Evolutionary conservation across 2,888 invertebrate species (phyloP).

Genomic region (Phortica magna): DNA sequence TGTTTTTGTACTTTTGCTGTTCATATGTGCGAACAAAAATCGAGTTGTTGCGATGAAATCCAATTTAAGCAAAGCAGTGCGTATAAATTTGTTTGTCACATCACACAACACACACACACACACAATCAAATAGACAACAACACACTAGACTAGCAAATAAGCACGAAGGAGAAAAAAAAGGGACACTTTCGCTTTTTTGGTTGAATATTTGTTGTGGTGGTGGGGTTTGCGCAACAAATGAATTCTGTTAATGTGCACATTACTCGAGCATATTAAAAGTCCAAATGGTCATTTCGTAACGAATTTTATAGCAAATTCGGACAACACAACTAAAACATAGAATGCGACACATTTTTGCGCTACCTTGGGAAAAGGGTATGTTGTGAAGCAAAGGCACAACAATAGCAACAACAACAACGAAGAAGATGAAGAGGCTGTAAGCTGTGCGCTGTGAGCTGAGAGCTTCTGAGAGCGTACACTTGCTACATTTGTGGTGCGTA

Average conservation of each 20-base stretch:
- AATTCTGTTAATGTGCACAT: slow-evolving; percentile 75
- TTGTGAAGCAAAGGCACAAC: neutral
- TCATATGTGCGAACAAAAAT: slow-evolving; percentile 24
- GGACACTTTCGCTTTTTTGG: neutral
- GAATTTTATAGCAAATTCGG: slow-evolving; percentile 68
- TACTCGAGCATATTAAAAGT: slow-evolving; percentile 74
- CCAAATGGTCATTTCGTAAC: slow-evolving; percentile 70
- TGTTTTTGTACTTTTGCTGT: slow-evolving; percentile 20
- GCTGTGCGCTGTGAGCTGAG: neutral
- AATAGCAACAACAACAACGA: neutral
- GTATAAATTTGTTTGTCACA: slow-evolving; percentile 70
- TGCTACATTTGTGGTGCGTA: neutral
- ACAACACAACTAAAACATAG: slow-evolving; percentile 38
- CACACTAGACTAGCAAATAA: neutral
- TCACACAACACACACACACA: slow-evolving; percentile 41
- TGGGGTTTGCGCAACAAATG: slow-evolving; percentile 64
- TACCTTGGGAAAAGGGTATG: neutral
- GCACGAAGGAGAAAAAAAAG: slow-evolving; percentile 36
- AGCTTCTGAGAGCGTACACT: too few relatives aligned
- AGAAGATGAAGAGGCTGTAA: neutral
- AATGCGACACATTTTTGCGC: neutral
- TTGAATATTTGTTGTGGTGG: slow-evolving; percentile 29
- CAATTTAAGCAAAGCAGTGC: slow-evolving; percentile 70
- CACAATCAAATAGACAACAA: slow-evolving; percentile 38
- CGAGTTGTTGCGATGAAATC: slow-evolving; percentile 55